Base-by-base conservation (phyloP, 2,113 vertebrate genomes). In the Gnathonemus echidnorhynchus region DNA sequence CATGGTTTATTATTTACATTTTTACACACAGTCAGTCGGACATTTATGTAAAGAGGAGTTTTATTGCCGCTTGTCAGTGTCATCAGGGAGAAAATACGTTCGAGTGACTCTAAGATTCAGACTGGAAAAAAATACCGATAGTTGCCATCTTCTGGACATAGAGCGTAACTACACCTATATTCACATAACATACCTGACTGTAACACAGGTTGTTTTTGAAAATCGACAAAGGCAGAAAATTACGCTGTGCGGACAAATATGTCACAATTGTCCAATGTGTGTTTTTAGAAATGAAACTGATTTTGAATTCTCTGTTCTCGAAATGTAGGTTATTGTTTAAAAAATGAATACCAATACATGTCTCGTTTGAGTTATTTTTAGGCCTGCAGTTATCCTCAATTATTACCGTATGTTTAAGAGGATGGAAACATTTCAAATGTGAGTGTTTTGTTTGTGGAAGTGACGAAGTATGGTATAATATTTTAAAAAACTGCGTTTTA, bases 131-230 rank as follows among this genome's bases (percentile, higher is more conserved):
- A n/a, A 45, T 2, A 85, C 0, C 21, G 10, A 70, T 70, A 27
- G 45, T 49, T 87, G 49, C 86, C 86, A 53, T n/a, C 86, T 87
- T 87, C 86, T 87, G 86, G 86, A 31, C 48, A 87, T 27, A 53
- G 10, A 52, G 13, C 13, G 86, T 31, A 53, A 87, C 85, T 87
- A 35, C 49, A 87, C 49, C 7, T 52, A 52, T 1, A 52, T 35
- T 17, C 49, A 1, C 49, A 17, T n/a, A 35, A 49, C 11, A 49
- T 24, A 31, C 15, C 86, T 8, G 15, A 35, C 49, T 27, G 15
- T 13, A 86, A 24, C 27, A 52, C 46, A n/a, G 49, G 24, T 35
- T 15, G 19, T 31, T 50, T 87, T 48, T 49, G 49, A 49, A 52
- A 87, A 31, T 5, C 15, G 13, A 15, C 31, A 80, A 35, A 80